Conservation (phyloP, 2,113 vertebrate species). For the Spheniscus mendiculus region DNA sequence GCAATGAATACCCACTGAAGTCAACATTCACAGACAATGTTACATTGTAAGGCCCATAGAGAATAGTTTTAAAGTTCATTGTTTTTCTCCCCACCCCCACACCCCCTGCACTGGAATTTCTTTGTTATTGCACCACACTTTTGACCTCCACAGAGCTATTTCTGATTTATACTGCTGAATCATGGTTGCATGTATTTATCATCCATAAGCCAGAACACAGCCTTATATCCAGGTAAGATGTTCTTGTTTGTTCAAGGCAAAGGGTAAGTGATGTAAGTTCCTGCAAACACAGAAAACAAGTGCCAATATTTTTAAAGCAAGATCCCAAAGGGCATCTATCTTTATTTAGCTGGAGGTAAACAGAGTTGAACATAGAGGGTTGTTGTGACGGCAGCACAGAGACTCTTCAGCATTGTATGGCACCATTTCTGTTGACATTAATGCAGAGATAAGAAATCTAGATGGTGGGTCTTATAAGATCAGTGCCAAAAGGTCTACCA, state of each 20-base stretch:
- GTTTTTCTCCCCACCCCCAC: background rate
- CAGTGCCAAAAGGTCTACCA: background rate
- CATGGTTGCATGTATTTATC: background rate
- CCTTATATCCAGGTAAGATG: conserved; percentile 25
- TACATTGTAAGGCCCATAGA: fast-evolving
- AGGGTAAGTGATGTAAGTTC: background rate
- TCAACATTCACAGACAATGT: background rate
- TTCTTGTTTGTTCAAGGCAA: conserved; percentile 4
- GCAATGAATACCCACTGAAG: background rate
- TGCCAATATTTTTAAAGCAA: background rate
- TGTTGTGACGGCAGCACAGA: background rate
- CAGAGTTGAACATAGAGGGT: background rate
- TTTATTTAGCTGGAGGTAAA: background rate
- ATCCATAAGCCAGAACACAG: background rate
- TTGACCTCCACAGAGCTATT: background rate
- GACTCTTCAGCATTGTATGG: background rate
- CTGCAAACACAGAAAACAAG: background rate
- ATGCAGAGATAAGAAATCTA: background rate
- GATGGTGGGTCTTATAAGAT: background rate
- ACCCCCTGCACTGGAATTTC: background rate
- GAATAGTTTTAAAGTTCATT: background rate
- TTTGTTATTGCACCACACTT: background rate
- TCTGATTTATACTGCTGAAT: background rate
- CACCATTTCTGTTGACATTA: background rate
- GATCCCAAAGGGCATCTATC: background rate